Evolutionary conservation across 2,888 invertebrate genomes (phyloP).

Genomic region (Adela reaumurella): DNA sequence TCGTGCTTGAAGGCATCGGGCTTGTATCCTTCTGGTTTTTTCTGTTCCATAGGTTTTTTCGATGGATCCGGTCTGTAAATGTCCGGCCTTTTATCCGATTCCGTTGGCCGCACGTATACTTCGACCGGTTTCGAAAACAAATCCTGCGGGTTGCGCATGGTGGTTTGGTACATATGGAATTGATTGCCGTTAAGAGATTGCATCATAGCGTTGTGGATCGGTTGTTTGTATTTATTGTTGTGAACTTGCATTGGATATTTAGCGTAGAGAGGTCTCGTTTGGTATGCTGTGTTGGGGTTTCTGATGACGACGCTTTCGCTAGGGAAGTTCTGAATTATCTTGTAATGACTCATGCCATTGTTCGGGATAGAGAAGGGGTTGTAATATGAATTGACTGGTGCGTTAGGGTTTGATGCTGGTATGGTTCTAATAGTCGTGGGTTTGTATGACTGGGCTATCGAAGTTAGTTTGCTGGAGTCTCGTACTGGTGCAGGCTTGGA

Average conservation of each 20-base stretch:
- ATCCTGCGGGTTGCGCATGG: conserved; percentile 26
- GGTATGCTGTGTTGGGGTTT: conserved; percentile 38
- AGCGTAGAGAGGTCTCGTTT: conserved; percentile 30
- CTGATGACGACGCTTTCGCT: conserved; percentile 34
- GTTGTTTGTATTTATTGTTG: conserved; percentile 28
- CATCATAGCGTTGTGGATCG: conserved; percentile 27
- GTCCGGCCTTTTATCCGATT: conserved; percentile 21
- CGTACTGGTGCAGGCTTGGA: conserved; percentile 34
- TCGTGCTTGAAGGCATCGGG: not conserved
- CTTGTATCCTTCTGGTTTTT: too few relatives aligned
- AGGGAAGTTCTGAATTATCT: conserved; percentile 40
- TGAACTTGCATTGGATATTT: conserved; percentile 25
- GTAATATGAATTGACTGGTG: conserved; percentile 44
- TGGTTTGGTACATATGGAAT: not conserved
- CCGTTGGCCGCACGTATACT: conserved; percentile 27
- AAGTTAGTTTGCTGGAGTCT: conserved; percentile 40
- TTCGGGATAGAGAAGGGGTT: conserved; percentile 39
- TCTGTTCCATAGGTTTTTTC: too few relatives aligned
- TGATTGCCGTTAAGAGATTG: conserved; percentile 25
- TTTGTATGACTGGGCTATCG: conserved; percentile 45
- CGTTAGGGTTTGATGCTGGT: conserved; percentile 25
- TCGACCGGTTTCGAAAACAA: conserved; percentile 34
- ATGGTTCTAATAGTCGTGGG: conserved; percentile 39
- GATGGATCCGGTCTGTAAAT: not conserved
- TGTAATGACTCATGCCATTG: conserved; percentile 33